Conservation (phyloP, 1,140 invertebrate genomes). For the Ericerus pela region DNA sequence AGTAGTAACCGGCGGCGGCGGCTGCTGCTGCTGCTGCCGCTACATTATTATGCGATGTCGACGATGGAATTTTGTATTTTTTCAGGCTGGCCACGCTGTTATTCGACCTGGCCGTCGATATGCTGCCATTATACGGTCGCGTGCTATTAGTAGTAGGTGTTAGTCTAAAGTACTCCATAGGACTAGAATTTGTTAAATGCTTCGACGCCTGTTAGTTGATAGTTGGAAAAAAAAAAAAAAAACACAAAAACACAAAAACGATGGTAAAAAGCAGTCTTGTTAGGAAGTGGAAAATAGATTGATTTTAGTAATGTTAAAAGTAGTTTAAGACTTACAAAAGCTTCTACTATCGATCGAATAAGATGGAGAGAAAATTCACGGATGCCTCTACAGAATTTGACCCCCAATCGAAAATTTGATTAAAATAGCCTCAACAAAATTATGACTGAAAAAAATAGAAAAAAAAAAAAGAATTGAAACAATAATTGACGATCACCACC, state of each 20-base stretch:
- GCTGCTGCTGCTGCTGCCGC: neutral
- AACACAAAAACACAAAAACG: neutral
- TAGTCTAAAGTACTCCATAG: slow-evolving; percentile 7
- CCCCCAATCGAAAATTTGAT: too few relatives aligned
- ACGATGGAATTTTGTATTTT: slow-evolving; percentile 4
- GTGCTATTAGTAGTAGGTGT: neutral
- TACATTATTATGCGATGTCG: neutral
- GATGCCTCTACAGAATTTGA: too few relatives aligned
- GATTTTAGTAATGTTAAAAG: too few relatives aligned
- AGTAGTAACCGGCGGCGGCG: neutral
- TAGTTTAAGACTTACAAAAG: too few relatives aligned
- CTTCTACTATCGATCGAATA: too few relatives aligned
- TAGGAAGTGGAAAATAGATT: too few relatives aligned
- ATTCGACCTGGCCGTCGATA: slow-evolving; percentile 9
- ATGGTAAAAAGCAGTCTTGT: too few relatives aligned
- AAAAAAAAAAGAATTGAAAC: too few relatives aligned
- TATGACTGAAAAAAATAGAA: too few relatives aligned
- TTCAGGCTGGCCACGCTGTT: neutral
- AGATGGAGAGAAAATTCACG: too few relatives aligned
- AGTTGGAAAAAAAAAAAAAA: neutral
- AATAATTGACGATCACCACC: too few relatives aligned
- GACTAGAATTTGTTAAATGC: slow-evolving; percentile 9
- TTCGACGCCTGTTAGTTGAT: neutral
- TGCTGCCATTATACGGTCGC: slow-evolving; percentile 7
- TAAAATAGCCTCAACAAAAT: too few relatives aligned